These are phyloP conservation scores for Ostrea edulis DNA, from an alignment of 1,140 invertebrate genomes.

Conservation along the genomic window DNA sequence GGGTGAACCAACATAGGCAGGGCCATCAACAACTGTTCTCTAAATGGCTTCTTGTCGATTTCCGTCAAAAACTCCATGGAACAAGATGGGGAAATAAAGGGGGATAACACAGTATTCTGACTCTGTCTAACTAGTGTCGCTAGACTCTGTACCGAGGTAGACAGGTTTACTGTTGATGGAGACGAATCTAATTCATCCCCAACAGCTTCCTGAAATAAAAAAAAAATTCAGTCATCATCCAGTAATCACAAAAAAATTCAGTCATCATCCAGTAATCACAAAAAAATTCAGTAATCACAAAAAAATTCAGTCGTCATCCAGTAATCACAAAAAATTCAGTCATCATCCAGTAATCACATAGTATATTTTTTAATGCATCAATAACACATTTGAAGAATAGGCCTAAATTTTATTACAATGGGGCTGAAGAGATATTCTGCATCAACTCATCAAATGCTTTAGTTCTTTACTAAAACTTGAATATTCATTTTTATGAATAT, in stretches of 20 bases:
- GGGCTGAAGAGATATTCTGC: too few species aligned
- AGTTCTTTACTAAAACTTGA: too few species aligned
- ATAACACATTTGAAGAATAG: too few species aligned
- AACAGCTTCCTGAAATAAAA: conserved; percentile 69
- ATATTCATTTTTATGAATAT: too few species aligned
- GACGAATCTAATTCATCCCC: conserved; percentile 64
- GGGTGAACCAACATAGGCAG: conserved; percentile 83
- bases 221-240: background rate
- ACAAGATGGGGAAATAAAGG: conserved; percentile 70
- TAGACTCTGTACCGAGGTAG: conserved; percentile 68
- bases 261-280: conserved; percentile 63
- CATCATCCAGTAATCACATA: conserved; percentile 58
- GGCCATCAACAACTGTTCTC: conserved; percentile 76
- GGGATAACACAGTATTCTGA: conserved; percentile 58
- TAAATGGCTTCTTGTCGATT: conserved; percentile 68
- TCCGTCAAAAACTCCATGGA: conserved; percentile 70
- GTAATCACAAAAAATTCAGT: conserved; percentile 30
- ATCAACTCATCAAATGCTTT: too few species aligned
- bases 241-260: background rate
- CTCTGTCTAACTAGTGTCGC: conserved; percentile 53
- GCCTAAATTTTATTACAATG: too few species aligned
- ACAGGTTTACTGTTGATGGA: conserved; percentile 61
- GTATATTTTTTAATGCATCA: too few species aligned
- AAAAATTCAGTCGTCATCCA: conserved; percentile 57
- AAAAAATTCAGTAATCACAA: background rate